phyloP scores from a whole-genome alignment of 2,113 vertebrate species.

The Collichthys lucidus region DNA sequence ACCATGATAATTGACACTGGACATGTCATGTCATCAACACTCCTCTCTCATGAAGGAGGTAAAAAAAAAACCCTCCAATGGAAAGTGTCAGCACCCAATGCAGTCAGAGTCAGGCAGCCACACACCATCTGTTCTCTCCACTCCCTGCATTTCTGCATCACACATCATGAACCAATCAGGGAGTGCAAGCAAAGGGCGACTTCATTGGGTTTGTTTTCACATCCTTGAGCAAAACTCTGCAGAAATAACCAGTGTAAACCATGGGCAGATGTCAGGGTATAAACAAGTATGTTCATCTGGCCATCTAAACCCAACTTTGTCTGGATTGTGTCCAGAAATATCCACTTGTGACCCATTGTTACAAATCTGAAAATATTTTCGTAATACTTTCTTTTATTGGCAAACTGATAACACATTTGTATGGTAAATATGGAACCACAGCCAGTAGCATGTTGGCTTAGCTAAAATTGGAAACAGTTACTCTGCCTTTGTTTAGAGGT shows the following conservation, averaged over 20 bases:
- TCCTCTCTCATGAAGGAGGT: slow-evolving; percentile 24
- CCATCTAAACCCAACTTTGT: not conserved
- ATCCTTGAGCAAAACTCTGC: slow-evolving; percentile 26
- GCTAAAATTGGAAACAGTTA: not conserved
- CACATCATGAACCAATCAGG: slow-evolving; percentile 42
- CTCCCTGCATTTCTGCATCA: not conserved
- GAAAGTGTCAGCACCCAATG: slow-evolving; percentile 40
- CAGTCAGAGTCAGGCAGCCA: slow-evolving; percentile 28
- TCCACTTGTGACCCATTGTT: not conserved
- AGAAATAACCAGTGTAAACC: slow-evolving; percentile 8
- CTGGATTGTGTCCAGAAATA: not conserved
- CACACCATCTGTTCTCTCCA: slow-evolving; percentile 55
- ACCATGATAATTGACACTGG: slow-evolving; percentile 32
- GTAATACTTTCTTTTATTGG: not conserved
- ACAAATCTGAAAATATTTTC: not conserved
- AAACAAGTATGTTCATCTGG: not conserved
- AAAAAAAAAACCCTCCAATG: slow-evolving; percentile 26
- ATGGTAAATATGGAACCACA: too few relatives aligned
- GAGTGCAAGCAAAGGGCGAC: not conserved
- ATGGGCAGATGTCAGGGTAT: slow-evolving; percentile 1
- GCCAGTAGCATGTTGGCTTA: not conserved
- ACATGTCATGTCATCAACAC: slow-evolving; percentile 59
- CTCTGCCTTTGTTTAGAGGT: not conserved
- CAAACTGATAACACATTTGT: not conserved
- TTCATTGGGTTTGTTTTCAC: slow-evolving; percentile 40